Conservation (phyloP, 2,888 invertebrate genomes). For the Eudemis profundana region DNA sequence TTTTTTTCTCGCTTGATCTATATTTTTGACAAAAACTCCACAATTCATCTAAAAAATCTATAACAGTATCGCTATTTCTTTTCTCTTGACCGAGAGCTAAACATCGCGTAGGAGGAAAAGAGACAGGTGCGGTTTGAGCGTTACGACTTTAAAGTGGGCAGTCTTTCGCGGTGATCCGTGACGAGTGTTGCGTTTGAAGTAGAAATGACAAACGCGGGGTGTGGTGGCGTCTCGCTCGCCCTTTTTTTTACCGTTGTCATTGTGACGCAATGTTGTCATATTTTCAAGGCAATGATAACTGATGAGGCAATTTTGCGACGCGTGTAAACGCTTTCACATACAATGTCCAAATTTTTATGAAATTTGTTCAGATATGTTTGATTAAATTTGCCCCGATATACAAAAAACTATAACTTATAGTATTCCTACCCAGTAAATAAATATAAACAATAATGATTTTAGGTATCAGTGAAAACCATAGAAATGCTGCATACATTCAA, state of each 20-base stretch:
- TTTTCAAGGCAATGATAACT: conserved; percentile 30
- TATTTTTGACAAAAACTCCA: conserved; percentile 78
- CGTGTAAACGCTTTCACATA: conserved; percentile 30
- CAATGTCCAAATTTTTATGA: no score
- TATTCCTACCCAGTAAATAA: no score
- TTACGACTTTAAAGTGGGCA: conserved; percentile 69
- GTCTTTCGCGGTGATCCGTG: conserved; percentile 77
- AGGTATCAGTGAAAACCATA: no score
- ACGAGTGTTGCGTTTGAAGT: conserved; percentile 77
- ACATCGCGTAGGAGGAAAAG: conserved; percentile 55
- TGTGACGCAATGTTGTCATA: conserved; percentile 44
- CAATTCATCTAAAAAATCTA: conserved; percentile 64
- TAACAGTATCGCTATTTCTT: conserved; percentile 54
- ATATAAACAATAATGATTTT: no score
- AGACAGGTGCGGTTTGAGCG: conserved; percentile 60
- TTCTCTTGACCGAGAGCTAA: conserved; percentile 49
- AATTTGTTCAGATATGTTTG: background rate
- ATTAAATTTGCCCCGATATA: no score
- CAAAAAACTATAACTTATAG: no score
- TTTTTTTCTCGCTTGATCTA: conserved; percentile 78
- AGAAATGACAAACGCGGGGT: conserved; percentile 67
- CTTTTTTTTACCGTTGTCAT: conserved; percentile 59
- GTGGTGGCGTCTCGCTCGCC: conserved; percentile 65
- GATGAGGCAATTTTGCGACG: conserved; percentile 32
- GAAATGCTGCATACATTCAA: no score